Base-by-base conservation (phyloP, 1,140 invertebrate genomes). In the Eriosoma lanigerum region DNA sequence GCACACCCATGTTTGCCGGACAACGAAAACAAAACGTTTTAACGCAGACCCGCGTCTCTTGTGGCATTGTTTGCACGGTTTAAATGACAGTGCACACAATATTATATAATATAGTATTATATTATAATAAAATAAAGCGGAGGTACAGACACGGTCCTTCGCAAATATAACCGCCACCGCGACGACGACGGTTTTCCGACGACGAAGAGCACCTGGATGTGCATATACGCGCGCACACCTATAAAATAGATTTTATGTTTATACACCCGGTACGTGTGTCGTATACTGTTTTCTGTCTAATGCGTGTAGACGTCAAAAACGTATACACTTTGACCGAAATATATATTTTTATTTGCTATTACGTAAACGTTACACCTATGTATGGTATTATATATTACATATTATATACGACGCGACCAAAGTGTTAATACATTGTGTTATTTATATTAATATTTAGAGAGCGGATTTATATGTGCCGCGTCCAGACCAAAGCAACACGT, bases 51-150 rank as follows among this genome's bases (percentile, higher is more conserved):
- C 46, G n/a, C 15, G 50, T 19, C 12, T 66, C 32, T 15, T 66
- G 17, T 62, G n/a, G n/a, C n/a, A 19, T 75, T 75, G 70, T 75
- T 75, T 75, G 48, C 48, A 75, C 26, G 26, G 70, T 75, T 75
- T 75, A 75, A 75, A 75, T 50, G 70, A 75, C 68, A 24, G 68
- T 17, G 68, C 46, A 75, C 21, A 73, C 4, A 13, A 75, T 75
- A 32, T 73, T 50, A 66, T 44, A n/a, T n/a, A n/a, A n/a, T n/a
- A n/a, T n/a, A n/a, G n/a, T n/a, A n/a, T n/a, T n/a, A n/a, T n/a
- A n/a, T n/a, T n/a, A 66, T 44, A 66, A 66, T 44, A 66, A 26
- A 70, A n/a, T n/a, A n/a, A n/a, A n/a, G n/a, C n/a, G n/a, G n/a
- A n/a, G n/a, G n/a, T n/a, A n/a, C n/a, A n/a, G 12, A 50, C 15